Evolutionary conservation across 2,797 vertebrate genomes (phyloP).

Genomic region (Pseudochaenichthys georgianus): DNA sequence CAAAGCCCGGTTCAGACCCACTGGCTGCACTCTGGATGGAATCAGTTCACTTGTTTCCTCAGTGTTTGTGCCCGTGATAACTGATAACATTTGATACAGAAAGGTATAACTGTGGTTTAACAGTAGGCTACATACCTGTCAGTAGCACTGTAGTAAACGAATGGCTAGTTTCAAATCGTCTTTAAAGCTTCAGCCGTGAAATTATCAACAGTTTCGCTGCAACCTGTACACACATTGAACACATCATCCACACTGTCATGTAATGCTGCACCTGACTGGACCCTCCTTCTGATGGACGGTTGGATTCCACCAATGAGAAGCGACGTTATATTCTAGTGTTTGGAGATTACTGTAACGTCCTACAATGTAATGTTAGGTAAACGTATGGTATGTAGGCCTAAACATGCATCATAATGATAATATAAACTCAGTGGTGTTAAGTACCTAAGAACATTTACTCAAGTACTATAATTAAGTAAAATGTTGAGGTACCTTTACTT

Average conservation of each 20-base stretch:
- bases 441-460: no score
- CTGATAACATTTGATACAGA: slow-evolving; percentile 40
- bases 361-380: slow-evolving; percentile 61
- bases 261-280: slow-evolving; percentile 87
- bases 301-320: slow-evolving; percentile 79
- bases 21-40: slow-evolving; percentile 11
- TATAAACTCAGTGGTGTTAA: background rate
- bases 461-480: no score
- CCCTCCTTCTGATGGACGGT: slow-evolving; percentile 84
- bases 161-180: slow-evolving; percentile 30
- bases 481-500: no score
- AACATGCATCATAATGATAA: background rate
- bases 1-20: slow-evolving; percentile 38
- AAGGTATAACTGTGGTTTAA: slow-evolving; percentile 19
- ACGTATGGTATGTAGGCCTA: slow-evolving; percentile 47
- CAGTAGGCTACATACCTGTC: slow-evolving; percentile 76
- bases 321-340: slow-evolving; percentile 80
- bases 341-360: slow-evolving; percentile 77
- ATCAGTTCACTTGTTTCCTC: slow-evolving; percentile 82
- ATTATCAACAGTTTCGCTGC: slow-evolving; percentile 80
- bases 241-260: slow-evolving; percentile 87
- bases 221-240: slow-evolving; percentile 87
- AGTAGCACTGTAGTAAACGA: slow-evolving; percentile 47
- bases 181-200: slow-evolving; percentile 59
- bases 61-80: slow-evolving; percentile 76